Conservation (phyloP, 2,888 invertebrate genomes). For the Drosophila infuscata region DNA sequence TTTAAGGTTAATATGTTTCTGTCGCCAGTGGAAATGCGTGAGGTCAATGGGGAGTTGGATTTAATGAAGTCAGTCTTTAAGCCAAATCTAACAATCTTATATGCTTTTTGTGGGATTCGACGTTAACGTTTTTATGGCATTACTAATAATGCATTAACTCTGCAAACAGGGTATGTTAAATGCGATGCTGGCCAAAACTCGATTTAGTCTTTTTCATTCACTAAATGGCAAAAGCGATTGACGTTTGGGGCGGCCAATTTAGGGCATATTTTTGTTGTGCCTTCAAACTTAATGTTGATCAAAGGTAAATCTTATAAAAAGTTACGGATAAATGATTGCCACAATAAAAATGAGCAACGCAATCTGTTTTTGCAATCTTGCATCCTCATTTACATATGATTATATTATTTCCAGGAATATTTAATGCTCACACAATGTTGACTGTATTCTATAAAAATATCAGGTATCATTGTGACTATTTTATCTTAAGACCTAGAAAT, state of each 20-base stretch:
- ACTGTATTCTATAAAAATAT: background rate
- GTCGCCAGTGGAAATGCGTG: background rate
- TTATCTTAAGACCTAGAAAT: background rate
- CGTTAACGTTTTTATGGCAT: background rate
- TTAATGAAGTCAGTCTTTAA: slow-evolving; percentile 7
- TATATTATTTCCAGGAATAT: slow-evolving; percentile 8
- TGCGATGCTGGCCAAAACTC: slow-evolving; percentile 6
- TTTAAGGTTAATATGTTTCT: slow-evolving; percentile 10
- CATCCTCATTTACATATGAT: slow-evolving; percentile 18
- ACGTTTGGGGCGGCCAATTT: slow-evolving; percentile 31
- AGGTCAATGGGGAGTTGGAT: slow-evolving; percentile 7
- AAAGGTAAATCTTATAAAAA: slow-evolving; percentile 19
- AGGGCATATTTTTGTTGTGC: slow-evolving; percentile 27
- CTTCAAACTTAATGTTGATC: slow-evolving; percentile 17
- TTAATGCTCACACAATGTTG: background rate
- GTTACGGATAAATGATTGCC: slow-evolving; percentile 32
- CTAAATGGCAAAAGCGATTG: slow-evolving; percentile 16
- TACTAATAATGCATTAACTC: background rate
- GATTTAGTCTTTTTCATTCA: slow-evolving; percentile 5
- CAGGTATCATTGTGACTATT: background rate
- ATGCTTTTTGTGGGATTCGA: background rate
- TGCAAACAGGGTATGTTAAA: slow-evolving; percentile 31
- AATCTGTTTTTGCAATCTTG: slow-evolving; percentile 11
- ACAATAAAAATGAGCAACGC: slow-evolving; percentile 14
- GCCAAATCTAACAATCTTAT: slow-evolving; percentile 1